Evolutionary conservation across 2,888 invertebrate genomes (phyloP), one percentile per base, ranked within the genome.

Genomic region (Venusia cambrica): DNA sequence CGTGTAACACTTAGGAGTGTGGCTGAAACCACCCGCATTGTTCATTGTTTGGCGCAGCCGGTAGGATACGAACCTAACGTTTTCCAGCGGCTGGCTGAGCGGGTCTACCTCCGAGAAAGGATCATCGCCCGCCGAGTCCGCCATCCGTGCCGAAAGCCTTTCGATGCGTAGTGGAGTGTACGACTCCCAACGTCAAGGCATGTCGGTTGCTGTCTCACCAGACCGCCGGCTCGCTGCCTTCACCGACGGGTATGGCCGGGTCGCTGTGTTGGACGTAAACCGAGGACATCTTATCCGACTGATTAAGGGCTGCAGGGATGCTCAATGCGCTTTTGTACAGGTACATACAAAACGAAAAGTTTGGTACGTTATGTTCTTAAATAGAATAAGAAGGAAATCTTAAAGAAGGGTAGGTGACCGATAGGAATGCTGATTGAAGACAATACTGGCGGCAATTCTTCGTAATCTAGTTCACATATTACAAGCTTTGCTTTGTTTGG

Each of bases 241-340:
- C 19, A 90, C 94, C 0, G 99, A 99, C 75, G 92, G 91, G 51
- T 90, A 96, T 60, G 98, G 98, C 11, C 90, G 99, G 36, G 94
- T 99, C 0, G 90, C 94, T 20, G 85, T 99, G 6, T 78, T 99
- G 14, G 97, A 99, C 75, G 91, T 95, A 5, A 89, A 89, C 25
- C 90, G 90, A 48, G 96, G 97, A 1, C 89, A 94, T 30, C 91
- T 94, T 10, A 79, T 97, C 17, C 89, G 96, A 29, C 92, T 98
- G 64, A 97, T 97, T 90, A 98, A 98, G 87, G 98, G 99, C 2
- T 99, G 97, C 73, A 89, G 98, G 28, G 97, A 98, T 68, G 98
- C 98, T 0, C 95, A 98, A 68, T 96, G 97, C 69, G 96, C 95
- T 1, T 99, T 98, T 91, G 87, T 98, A 19, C 94, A 96, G 76